These are phyloP conservation scores for Heliconius eleuchia DNA, from an alignment of 1,140 invertebrate genomes.

Conservation along the genomic window DNA sequence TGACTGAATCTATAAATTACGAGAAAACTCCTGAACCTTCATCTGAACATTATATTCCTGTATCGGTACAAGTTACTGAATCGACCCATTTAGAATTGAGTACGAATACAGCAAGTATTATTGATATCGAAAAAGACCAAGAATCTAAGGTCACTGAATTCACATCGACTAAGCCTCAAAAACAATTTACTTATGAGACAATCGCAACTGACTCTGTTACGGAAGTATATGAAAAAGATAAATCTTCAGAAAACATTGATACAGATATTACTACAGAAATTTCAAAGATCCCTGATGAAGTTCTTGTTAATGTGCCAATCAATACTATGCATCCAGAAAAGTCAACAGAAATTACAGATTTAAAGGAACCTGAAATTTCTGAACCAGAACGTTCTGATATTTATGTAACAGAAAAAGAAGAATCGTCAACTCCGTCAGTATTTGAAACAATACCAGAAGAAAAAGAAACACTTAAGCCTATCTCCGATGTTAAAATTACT, in stretches of 20 bases:
- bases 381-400: background rate
- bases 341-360: background rate
- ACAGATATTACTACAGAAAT: constrained; percentile 11
- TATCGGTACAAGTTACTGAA: constrained; percentile 14
- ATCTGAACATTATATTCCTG: background rate
- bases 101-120: constrained; percentile 1
- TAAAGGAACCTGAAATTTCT: background rate
- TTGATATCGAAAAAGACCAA: background rate
- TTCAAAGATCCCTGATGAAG: background rate
- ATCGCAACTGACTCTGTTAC: background rate
- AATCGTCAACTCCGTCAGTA: background rate
- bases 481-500: background rate
- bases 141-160: background rate
- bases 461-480: background rate
- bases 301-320: background rate
- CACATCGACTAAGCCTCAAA: background rate
- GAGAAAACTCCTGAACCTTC: background rate
- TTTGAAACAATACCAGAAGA: background rate
- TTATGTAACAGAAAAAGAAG: background rate
- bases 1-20: background rate
- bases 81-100: background rate
- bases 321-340: constrained; percentile 6
- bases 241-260: constrained; percentile 14
- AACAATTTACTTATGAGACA: constrained; percentile 1
- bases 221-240: constrained; percentile 10